phyloP scores from a whole-genome alignment of 1,140 invertebrate species.

The Listronotus bonariensis region DNA sequence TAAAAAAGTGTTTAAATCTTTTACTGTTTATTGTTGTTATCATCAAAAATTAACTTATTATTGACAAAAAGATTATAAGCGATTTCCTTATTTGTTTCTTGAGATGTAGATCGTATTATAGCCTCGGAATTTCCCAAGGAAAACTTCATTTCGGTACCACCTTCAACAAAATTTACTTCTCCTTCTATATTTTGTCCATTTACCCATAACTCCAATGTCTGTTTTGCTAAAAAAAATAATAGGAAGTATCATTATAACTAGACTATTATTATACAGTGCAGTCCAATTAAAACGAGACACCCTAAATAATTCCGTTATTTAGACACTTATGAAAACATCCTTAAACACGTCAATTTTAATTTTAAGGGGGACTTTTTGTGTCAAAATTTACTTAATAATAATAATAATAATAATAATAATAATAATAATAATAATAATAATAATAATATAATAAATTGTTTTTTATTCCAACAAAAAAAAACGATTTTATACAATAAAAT shows the following conservation, averaged over 20 bases:
- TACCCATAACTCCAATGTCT: constrained; percentile 76
- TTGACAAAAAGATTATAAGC: constrained; percentile 60
- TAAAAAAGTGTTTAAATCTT: neutral
- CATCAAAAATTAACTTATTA: constrained; percentile 50
- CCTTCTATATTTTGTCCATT: constrained; percentile 71
- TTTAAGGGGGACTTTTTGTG: too few relatives aligned
- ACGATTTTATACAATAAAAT: too few relatives aligned
- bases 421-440: too few relatives aligned
- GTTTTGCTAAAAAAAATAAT: constrained; percentile 67
- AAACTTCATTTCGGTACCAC: constrained; percentile 82
- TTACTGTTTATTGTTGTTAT: constrained; percentile 23
- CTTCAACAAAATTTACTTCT: constrained; percentile 77
- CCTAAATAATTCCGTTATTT: too few relatives aligned
- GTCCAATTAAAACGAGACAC: too few relatives aligned
- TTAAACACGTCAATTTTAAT: too few relatives aligned
- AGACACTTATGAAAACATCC: too few relatives aligned
- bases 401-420: too few relatives aligned
- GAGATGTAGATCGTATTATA: constrained; percentile 64
- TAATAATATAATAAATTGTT: too few relatives aligned
- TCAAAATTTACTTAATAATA: too few relatives aligned
- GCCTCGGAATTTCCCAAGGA: constrained; percentile 51
- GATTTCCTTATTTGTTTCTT: constrained; percentile 60
- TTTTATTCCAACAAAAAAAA: too few relatives aligned
- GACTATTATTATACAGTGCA: too few relatives aligned
- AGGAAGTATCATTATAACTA: constrained; percentile 9